phyloP scores from a whole-genome alignment of 2,797 vertebrate genomes.

The Lophotriccus pileatus region DNA sequence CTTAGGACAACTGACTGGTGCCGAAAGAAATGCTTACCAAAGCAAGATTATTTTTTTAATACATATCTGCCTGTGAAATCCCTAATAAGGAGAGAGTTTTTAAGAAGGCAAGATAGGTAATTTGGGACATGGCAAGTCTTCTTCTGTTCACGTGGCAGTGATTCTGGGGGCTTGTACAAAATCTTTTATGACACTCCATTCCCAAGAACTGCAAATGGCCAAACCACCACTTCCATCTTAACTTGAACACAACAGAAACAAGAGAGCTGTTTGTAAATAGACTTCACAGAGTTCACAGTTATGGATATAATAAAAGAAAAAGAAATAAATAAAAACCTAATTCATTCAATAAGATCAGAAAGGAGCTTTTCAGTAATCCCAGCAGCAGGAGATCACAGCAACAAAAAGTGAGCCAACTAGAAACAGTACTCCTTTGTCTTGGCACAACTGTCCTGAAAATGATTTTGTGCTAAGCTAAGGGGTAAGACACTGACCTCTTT shows the following conservation, averaged over 20 bases:
- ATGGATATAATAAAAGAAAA: background rate
- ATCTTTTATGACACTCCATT: background rate
- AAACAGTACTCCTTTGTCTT: background rate
- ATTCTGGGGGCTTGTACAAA: background rate
- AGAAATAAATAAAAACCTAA: background rate
- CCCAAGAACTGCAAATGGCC: background rate
- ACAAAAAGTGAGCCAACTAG: background rate
- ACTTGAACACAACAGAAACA: background rate
- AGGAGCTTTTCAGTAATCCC: background rate
- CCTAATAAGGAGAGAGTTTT: background rate
- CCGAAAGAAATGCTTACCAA: background rate
- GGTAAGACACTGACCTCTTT: background rate
- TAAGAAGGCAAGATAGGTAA: background rate
- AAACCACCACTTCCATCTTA: background rate
- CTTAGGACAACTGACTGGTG: background rate
- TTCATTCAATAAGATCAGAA: background rate
- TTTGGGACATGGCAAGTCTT: background rate
- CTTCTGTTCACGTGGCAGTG: background rate
- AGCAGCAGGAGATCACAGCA: background rate
- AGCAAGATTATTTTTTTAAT: background rate
- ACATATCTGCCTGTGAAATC: background rate
- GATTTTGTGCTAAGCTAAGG: background rate
- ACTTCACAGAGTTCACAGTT: background rate
- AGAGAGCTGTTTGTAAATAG: background rate
- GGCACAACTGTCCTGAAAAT: background rate